A percentile compares a stretch with the other conserved stretches of the same genome.
phyloP scores from a whole-genome alignment of 2,113 vertebrate species.

The Enhydra lutris region DNA sequence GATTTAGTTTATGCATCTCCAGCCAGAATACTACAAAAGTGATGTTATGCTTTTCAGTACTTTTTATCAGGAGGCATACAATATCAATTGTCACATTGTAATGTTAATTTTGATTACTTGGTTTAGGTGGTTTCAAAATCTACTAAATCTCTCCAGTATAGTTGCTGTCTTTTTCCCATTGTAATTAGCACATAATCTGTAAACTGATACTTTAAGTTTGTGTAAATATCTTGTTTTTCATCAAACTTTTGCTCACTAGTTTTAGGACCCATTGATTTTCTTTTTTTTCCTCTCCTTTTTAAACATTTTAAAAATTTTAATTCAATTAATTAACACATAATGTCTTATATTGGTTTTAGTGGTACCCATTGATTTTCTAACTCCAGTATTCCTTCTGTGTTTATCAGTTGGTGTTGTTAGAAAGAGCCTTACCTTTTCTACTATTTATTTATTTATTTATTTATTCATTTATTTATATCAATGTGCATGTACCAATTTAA shows the following conservation, averaged over 20 bases:
- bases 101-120: background rate
- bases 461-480: background rate
- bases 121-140: background rate
- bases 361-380: background rate
- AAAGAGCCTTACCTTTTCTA: background rate
- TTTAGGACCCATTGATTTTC: background rate
- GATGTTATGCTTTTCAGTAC: background rate
- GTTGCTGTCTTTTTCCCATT: background rate
- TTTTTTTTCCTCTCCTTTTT: no score
- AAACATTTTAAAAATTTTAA: no score
- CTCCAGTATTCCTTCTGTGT: background rate
- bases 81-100: background rate
- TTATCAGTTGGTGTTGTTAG: background rate
- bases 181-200: background rate
- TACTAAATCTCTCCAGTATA: background rate
- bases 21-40: background rate
- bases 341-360: no score
- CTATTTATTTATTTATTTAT: background rate
- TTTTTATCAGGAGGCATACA: background rate
- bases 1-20: background rate
- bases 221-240: background rate
- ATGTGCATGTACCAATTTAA: background rate
- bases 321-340: no score
- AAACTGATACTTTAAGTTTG: background rate
- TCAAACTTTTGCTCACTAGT: background rate